Conservation (phyloP, 2,797 vertebrate species). For the Poecilia velifera region DNA sequence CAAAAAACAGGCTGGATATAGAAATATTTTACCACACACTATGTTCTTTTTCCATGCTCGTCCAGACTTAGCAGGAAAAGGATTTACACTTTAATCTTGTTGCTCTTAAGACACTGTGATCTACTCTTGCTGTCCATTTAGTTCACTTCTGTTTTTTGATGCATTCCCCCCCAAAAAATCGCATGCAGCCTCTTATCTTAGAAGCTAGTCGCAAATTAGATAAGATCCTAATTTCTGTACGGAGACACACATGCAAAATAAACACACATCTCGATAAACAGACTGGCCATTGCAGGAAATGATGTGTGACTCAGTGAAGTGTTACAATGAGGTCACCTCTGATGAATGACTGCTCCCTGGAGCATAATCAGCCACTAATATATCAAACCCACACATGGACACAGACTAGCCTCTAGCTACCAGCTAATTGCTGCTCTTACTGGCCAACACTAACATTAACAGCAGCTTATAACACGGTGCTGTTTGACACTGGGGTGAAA, state of each 20-base stretch:
- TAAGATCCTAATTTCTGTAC: constrained; percentile 48
- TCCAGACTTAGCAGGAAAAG: not conserved
- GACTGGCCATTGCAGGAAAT: constrained; percentile 62
- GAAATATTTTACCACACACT: not conserved
- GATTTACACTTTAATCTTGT: not conserved
- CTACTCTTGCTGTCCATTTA: not conserved
- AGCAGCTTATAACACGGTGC: constrained; percentile 34
- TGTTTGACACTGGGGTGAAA: constrained; percentile 49
- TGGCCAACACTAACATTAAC: constrained; percentile 47
- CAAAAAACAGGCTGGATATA: not conserved
- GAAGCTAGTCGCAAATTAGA: constrained; percentile 33
- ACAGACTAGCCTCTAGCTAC: constrained; percentile 53
- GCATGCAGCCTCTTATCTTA: constrained; percentile 13
- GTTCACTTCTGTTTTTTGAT: not conserved
- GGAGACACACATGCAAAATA: constrained; percentile 25
- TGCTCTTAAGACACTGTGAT: not conserved
- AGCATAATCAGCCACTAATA: constrained; percentile 73
- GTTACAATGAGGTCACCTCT: constrained; percentile 70
- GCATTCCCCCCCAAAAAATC: not conserved
- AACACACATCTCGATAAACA: constrained; percentile 61
- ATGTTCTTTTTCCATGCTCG: not conserved
- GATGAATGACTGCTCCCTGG: constrained; percentile 71
- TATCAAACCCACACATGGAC: constrained; percentile 54
- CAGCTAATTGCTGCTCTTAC: constrained; percentile 56
- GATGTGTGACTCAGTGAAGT: constrained; percentile 64